Conservation (phyloP, 2,888 invertebrate genomes). For the Capitulum mitella region DNA sequence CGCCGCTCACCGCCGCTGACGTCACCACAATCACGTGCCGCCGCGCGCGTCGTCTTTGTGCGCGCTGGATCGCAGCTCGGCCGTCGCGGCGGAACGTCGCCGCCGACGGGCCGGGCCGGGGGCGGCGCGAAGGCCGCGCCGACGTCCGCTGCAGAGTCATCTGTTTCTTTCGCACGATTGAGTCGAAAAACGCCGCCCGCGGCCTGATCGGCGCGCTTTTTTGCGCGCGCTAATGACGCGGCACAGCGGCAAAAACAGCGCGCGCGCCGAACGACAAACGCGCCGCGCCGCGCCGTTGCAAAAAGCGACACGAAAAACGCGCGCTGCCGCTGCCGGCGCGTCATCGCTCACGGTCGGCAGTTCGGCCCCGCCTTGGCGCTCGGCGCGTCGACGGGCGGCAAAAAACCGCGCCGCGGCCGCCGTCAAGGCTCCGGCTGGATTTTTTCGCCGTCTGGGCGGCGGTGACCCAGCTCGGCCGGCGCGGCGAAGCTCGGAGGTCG, state of each 20-base stretch:
- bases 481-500: background rate
- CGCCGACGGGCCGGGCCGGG: background rate
- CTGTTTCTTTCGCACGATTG: background rate
- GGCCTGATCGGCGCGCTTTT: background rate
- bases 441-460: background rate
- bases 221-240: background rate
- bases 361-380: background rate
- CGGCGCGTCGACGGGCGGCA: background rate
- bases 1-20: background rate
- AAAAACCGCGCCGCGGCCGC: background rate
- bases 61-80: too few relatives aligned
- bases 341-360: background rate
- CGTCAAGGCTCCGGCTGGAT: background rate
- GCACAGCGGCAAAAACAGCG: background rate
- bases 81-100: background rate
- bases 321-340: background rate
- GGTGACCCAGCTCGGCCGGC: background rate
- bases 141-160: background rate
- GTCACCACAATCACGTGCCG: background rate
- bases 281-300: background rate
- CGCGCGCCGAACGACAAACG: background rate
- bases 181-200: background rate
- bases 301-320: background rate
- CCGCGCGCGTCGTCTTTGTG: too few relatives aligned
- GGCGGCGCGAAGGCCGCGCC: background rate